Percentiles rank a stretch among this genome's conserved stretches.
Conservation (phyloP, 2,113 vertebrate species). For the Entomyzon cyanotis region DNA sequence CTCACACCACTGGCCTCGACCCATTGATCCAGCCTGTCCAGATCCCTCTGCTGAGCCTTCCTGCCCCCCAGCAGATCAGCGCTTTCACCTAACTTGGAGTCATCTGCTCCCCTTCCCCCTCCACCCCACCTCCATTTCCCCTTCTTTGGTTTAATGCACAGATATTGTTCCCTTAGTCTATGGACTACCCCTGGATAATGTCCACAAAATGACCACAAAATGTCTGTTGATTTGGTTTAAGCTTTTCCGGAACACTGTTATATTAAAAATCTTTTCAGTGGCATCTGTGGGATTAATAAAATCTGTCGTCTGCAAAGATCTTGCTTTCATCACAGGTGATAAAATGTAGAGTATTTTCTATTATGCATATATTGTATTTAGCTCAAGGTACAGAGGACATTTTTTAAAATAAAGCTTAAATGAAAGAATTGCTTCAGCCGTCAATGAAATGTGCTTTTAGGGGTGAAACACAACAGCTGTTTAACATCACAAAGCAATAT, state of each 20-base stretch:
- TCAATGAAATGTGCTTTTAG: constrained; percentile 26
- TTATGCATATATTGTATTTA: not conserved
- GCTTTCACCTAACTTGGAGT: rapidly evolving
- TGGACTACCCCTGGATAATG: not conserved
- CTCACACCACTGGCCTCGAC: not conserved
- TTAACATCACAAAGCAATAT: constrained; percentile 50
- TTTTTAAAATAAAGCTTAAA: constrained; percentile 6
- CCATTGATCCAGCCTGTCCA: not conserved
- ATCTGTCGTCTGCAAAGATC: not conserved
- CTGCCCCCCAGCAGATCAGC: not conserved
- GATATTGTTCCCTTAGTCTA: not conserved
- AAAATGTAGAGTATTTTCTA: not conserved
- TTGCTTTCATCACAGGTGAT: constrained; percentile 6
- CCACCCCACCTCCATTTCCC: too few relatives aligned
- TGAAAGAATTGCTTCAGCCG: not conserved
- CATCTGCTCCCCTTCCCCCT: not conserved
- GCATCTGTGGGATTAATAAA: constrained; percentile 6
- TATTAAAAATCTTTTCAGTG: constrained; percentile 11
- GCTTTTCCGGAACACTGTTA: not conserved
- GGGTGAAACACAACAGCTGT: constrained; percentile 46
- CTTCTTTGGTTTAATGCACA: not conserved
- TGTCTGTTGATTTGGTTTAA: not conserved
- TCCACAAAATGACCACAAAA: not conserved
- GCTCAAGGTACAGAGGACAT: not conserved
- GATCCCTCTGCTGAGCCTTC: not conserved